Conservation (phyloP, 2,113 vertebrate genomes). For the Asarcornis scutulata region DNA sequence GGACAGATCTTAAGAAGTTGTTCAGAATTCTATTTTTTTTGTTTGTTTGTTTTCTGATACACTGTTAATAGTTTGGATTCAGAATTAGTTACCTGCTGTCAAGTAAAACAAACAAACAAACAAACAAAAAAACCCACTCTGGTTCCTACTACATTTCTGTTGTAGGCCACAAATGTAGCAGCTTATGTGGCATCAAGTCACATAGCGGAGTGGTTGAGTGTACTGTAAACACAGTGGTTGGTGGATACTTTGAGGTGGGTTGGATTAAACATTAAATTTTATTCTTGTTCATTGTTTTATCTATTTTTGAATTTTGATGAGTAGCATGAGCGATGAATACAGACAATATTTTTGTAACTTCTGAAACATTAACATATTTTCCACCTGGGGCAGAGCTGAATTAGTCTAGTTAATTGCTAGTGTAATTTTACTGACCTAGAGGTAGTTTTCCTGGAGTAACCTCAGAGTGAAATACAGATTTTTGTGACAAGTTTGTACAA, state of each 20-base stretch:
- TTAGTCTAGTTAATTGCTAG: background rate
- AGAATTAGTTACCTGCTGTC: background rate
- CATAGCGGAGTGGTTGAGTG: background rate
- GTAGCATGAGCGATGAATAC: background rate
- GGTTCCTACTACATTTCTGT: background rate
- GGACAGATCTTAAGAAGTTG: background rate
- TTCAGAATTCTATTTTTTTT: background rate
- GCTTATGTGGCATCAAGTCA: background rate
- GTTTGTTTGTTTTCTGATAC: background rate
- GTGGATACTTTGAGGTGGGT: background rate
- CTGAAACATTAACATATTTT: background rate
- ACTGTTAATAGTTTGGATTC: background rate
- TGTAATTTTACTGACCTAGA: background rate
- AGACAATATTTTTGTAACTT: background rate
- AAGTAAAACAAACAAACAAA: background rate
- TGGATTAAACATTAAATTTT: background rate
- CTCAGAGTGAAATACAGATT: background rate
- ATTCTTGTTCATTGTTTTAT: background rate
- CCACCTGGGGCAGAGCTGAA: background rate
- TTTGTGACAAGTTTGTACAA: background rate
- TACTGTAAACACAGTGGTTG: background rate
- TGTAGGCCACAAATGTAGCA: background rate
- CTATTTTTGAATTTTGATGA: slow-evolving; percentile 5
- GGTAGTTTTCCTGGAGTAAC: background rate
- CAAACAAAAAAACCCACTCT: background rate